Evolutionary conservation across 2,113 vertebrate species (phyloP).

Genomic region (Gallinago media): DNA sequence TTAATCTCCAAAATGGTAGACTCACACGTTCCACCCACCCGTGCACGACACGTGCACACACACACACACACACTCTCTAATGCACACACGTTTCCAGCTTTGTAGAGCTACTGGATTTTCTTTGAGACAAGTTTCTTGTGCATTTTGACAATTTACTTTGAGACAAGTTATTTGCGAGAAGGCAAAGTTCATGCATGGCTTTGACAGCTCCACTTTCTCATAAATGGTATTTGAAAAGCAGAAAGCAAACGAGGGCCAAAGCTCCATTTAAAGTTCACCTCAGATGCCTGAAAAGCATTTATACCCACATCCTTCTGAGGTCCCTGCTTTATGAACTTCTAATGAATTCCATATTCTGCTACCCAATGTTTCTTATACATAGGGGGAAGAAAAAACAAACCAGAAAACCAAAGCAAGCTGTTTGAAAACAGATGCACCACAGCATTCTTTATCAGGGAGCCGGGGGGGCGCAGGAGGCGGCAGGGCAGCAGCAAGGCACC

Average conservation of each 20-base stretch:
- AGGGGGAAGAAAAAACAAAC: slow-evolving; percentile 63
- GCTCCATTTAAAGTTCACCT: slow-evolving; percentile 49
- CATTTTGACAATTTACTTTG: slow-evolving; percentile 41
- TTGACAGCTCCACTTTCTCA: slow-evolving; percentile 69
- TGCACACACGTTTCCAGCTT: background rate
- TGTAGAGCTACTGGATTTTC: slow-evolving; percentile 47
- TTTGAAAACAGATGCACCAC: slow-evolving; percentile 40
- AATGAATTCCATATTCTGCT: slow-evolving; percentile 52
- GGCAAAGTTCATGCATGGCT: slow-evolving; percentile 57
- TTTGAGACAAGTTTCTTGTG: slow-evolving; percentile 34
- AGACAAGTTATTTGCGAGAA: slow-evolving; percentile 47
- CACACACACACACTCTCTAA: background rate
- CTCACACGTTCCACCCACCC: background rate
- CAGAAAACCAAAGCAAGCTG: background rate
- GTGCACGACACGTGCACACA: background rate
- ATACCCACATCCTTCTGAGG: slow-evolving; percentile 59
- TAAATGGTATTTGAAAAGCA: slow-evolving; percentile 60
- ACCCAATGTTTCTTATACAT: slow-evolving; percentile 35
- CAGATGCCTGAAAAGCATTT: slow-evolving; percentile 61
- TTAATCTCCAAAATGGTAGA: background rate
- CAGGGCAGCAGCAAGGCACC: background rate
- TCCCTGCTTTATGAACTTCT: slow-evolving; percentile 57
- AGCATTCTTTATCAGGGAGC: background rate
- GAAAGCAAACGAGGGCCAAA: slow-evolving; percentile 37
- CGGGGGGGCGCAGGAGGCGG: background rate